Base-by-base conservation (phyloP, 2,113 vertebrate genomes). In the Microtus pennsylvanicus region DNA sequence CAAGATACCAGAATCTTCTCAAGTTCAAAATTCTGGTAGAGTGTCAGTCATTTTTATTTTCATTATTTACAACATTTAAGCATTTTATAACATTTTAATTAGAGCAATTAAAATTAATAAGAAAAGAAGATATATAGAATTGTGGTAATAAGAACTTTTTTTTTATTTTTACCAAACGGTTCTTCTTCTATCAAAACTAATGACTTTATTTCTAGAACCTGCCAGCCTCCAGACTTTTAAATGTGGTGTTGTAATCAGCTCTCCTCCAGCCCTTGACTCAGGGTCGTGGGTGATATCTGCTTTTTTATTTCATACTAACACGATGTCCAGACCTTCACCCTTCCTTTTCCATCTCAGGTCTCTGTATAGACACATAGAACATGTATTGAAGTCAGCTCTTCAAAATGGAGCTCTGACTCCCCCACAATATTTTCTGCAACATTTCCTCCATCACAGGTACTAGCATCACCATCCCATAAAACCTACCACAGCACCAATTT, bases 1-100 rank as follows among this genome's bases (percentile, higher is more conserved):
- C 52, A 45, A 93, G 65, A 14, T 76, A 22, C 10, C 50, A 42
- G 88, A 93, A 74, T 38, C 6, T 35, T 82, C 33, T 45, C 72
- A 88, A 92, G 65, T 94, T 80, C 65, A 50, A 75, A 70, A 52
- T 65, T n/a, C 77, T n/a, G 42, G 45, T 58, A 14, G 42, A 67
- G 35, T 80, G 28, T 83, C 28, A 78, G 30, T 94, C 55, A 70
- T 55, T 92, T 85, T 85, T 61, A 83, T 88, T 95, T 92, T 88
- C 0, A 24, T 75, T 75, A 21, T 82, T 75, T 38, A 47, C 42
- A 55, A 50, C 78, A 50, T 93, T 90, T 85, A 74, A 90, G 50
- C 30, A 65, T 58, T 87, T 90, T 17, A 45, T 83, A 82, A 52
- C n/a, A 50, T 67, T 96, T 55, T 24, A 89, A 45, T 78, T 72